These are phyloP conservation scores for Cerastoderma edule DNA, from an alignment of 2,888 invertebrate species.

Conservation along the genomic window DNA sequence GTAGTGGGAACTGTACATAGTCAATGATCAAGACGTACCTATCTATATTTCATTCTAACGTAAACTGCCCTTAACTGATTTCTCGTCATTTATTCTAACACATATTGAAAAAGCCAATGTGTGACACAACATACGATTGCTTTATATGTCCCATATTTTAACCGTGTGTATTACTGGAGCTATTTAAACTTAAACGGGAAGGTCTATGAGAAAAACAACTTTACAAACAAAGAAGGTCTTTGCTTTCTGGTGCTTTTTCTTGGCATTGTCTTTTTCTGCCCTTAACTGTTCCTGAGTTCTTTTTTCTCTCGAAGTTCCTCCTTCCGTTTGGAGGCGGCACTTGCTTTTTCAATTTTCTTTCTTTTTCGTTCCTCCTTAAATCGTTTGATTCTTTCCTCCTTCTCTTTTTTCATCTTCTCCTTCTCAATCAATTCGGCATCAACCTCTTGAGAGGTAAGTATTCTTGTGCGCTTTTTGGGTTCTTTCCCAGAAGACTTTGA, in stretches of 20 bases:
- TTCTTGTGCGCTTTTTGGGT: no score
- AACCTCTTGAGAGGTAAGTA: slow-evolving; percentile 1
- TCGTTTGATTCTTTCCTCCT: neutral
- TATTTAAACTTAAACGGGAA: neutral
- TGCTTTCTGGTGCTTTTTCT: neutral
- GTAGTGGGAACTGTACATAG: no score
- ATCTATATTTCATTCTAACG: no score
- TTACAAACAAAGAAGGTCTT: neutral
- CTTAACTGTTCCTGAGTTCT: neutral
- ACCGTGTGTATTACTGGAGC: neutral
- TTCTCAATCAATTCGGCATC: neutral
- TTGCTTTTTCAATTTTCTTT: slow-evolving; percentile 4
- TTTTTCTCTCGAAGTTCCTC: neutral
- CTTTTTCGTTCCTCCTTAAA: neutral
- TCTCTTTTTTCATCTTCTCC: no score
- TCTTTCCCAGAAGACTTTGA: neutral
- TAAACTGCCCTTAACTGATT: slow-evolving; percentile 1
- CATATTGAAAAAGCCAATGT: neutral
- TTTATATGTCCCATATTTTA: neutral
- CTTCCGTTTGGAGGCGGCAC: neutral
- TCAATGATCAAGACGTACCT: no score
- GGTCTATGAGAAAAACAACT: slow-evolving; percentile 5
- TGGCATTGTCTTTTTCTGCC: neutral
- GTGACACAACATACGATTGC: neutral
- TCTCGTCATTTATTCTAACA: neutral